Percentiles rank a stretch among this genome's conserved stretches.
Conservation (phyloP, 2,888 invertebrate species). For the Urechis unicinctus region DNA sequence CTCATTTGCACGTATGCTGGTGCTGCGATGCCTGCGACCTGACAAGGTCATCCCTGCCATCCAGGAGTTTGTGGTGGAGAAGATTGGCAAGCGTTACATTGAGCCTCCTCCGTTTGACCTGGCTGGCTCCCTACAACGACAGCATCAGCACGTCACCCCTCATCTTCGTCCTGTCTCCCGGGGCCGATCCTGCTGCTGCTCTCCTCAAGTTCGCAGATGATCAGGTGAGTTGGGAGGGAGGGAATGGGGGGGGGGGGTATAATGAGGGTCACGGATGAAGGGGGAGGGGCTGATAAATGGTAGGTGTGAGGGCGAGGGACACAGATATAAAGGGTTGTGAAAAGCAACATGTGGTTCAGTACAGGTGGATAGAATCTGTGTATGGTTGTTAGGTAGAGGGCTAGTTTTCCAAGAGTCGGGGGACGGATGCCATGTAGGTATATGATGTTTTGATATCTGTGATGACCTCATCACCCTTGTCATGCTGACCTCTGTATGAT, state of each 20-base stretch:
- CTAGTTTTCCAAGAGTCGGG: background rate
- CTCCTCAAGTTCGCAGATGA: slow-evolving; percentile 53
- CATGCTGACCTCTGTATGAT: background rate
- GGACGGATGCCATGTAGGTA: background rate
- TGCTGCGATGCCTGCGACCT: slow-evolving; percentile 51
- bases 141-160: slow-evolving; percentile 49
- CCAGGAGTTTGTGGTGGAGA: slow-evolving; percentile 47
- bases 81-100: slow-evolving; percentile 50
- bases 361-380: too few species aligned
- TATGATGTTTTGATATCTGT: background rate
- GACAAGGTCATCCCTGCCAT: slow-evolving; percentile 46
- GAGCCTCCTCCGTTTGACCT: slow-evolving; percentile 53
- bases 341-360: too few species aligned
- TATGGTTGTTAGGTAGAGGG: background rate
- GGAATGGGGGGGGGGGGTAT: too few species aligned
- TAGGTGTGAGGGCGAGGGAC: too few species aligned
- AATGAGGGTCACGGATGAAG: too few species aligned
- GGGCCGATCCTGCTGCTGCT: slow-evolving; percentile 52
- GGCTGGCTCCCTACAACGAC: slow-evolving; percentile 49
- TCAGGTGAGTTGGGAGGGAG: too few species aligned
- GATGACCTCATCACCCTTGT: background rate
- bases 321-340: too few species aligned
- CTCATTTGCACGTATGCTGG: slow-evolving; percentile 48
- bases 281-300: too few species aligned
- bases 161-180: slow-evolving; percentile 52